phyloP scores from a whole-genome alignment of 2,888 invertebrate species.

The Julus scanicus region DNA sequence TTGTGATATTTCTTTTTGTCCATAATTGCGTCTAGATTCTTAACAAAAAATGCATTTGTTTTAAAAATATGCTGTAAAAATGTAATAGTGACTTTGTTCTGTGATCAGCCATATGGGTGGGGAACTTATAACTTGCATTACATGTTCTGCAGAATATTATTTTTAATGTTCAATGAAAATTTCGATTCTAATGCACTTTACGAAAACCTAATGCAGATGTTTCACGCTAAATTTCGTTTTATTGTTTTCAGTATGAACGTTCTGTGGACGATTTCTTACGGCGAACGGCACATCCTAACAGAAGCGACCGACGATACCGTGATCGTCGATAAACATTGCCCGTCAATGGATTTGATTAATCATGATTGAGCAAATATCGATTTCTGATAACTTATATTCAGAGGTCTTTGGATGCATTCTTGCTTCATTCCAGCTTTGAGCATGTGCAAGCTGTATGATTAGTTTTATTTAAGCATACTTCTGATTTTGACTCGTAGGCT shows the following conservation, averaged over 20 bases:
- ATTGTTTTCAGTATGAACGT: conserved; percentile 76
- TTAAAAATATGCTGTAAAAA: background rate
- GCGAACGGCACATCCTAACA: conserved; percentile 71
- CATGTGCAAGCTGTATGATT: background rate
- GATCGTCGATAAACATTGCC: conserved; percentile 64
- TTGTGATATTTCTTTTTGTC: background rate
- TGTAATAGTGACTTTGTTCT: background rate
- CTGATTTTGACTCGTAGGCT: background rate
- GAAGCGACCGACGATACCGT: conserved; percentile 74
- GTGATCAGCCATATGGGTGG: too few species aligned
- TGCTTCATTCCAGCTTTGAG: conserved; percentile 2
- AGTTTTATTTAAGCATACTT: background rate
- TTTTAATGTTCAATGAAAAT: background rate
- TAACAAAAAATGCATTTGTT: background rate
- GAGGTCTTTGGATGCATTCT: background rate
- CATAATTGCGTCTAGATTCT: background rate
- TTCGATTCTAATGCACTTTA: background rate
- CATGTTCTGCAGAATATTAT: background rate
- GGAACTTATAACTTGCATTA: too few species aligned
- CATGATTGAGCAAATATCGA: background rate
- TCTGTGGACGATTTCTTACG: conserved; percentile 89
- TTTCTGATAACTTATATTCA: background rate
- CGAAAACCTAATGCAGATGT: background rate
- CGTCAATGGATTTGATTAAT: background rate
- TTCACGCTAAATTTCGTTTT: background rate